Evolutionary conservation across 2,888 invertebrate genomes (phyloP), one percentile per base, ranked within the genome.

Genomic region (Elysia crispata): DNA sequence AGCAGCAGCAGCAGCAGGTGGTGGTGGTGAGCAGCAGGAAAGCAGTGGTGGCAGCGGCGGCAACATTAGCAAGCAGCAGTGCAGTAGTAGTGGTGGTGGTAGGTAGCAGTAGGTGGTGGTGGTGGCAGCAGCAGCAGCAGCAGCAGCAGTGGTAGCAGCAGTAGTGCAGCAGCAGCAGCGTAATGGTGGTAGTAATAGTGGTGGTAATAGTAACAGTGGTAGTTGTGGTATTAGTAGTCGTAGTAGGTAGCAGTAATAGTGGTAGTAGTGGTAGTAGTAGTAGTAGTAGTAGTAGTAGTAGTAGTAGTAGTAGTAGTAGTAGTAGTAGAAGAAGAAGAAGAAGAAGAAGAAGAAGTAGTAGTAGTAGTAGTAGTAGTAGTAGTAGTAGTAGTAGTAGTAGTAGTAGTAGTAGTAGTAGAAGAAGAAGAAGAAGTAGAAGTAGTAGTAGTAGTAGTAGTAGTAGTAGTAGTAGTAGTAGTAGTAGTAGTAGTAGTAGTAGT

Each of bases 281-380:
- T 54, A 54, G 54, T 54, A 54, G 54, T 54, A 54, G 54, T 54
- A 54, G 54, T 54, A 54, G 54, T 54, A 54, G 54, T 54, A 54
- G 54, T 54, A 54, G 54, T 54, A 54, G 54, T 54, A 18, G 54
- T 54, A 54, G 54, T 54, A 54, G 54, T 54, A 54, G 54, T 54
- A 54, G 54, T 54, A 54, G 54, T 13, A 54, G 54, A 18, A 54
- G 54, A 18, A 54, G 54, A 18, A 54, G 54, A 18, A 54, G 54
- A 18, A 54, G 54, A 18, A 54, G 54, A 18, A 54, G 54, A 18
- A 54, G 54, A 18, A 54, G 54, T 13, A 54, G 54, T 54, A 18
- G 54, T 13, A 54, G 54, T 13, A 54, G 54, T 13, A 18, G 18
- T 13, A 54, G 54, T 15, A 54, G 54, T n/a, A 54, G 54, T 54